Evolutionary conservation across 2,113 vertebrate genomes (phyloP), one percentile per base, ranked within the genome.

Genomic region (Asarcornis scutulata): DNA sequence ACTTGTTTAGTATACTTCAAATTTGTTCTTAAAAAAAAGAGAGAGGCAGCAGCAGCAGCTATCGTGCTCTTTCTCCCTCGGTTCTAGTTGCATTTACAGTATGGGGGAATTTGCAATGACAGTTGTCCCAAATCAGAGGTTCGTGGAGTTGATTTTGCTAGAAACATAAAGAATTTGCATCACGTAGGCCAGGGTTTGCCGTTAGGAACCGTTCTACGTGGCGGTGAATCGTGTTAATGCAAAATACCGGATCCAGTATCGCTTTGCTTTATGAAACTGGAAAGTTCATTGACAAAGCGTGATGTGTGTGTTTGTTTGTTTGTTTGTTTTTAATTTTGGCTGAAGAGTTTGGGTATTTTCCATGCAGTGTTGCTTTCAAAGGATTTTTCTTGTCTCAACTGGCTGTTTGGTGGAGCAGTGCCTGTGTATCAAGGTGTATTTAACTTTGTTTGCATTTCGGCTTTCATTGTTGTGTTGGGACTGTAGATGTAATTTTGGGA

Each of bases 1-100:
- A 98, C 97, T 98, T 98, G 98, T 98, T 97, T 98, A 97, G 97
- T 98, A 97, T 98, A 98, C 97, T 98, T 98, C 95, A 96, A 93
- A 98, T 98, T 98, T 97, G 97, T 97, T 97, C 96, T 97, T 97
- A 36, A 89, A 97, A 97, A 97, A 40, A 95, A 97, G 97, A 95
- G 83, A 72, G 75, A 46, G 44, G 44, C 44, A 46, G 44, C 69
- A 56, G 71, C 93, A 92, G 89, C 91, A 58, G 94, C 96, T 96
- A 91, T 89, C 48, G 5, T 94, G 79, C 25, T 79, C 95, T 96
- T 97, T 97, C 91, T 96, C 5, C 77, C 29, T 95, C 8, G 32
- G 88, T 96, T 92, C 94, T 96, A 77, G 91, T 74, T 22, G 9
- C 72, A 50, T 96, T 96, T 94, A 73, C 83, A 78, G 91, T 55